Evolutionary conservation across 2,797 vertebrate species (phyloP).

Genomic region (Paramormyrops hopkinsi): DNA sequence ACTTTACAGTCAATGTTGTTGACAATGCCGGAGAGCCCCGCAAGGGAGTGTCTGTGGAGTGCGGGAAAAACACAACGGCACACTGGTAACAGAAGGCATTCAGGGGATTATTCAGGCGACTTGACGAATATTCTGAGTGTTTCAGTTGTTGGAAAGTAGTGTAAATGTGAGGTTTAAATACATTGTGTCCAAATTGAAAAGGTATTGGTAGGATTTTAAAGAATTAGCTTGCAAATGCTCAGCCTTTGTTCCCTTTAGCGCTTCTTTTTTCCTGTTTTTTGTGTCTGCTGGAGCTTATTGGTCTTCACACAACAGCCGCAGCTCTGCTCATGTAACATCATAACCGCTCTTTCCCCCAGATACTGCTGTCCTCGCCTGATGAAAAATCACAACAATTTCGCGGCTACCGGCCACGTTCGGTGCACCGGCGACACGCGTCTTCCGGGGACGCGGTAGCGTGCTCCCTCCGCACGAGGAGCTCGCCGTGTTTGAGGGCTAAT

Average conservation of each 20-base stretch:
- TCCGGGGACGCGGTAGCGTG: not conserved
- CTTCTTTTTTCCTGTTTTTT: not conserved
- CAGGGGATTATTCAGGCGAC: not conserved
- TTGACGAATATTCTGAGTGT: not conserved
- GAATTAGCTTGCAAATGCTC: not conserved
- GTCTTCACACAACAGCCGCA: not conserved
- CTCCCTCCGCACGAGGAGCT: conserved; percentile 20
- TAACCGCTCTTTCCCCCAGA: not conserved
- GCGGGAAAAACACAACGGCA: not conserved
- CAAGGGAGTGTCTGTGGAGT: not conserved
- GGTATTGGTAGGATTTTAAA: not conserved
- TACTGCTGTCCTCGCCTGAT: not conserved
- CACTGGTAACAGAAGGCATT: not conserved
- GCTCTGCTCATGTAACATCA: not conserved
- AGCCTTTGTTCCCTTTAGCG: not conserved
- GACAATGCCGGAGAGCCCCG: conserved; percentile 25
- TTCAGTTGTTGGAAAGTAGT: not conserved
- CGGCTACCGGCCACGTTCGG: not conserved
- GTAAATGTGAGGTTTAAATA: not conserved
- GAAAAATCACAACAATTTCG: not conserved
- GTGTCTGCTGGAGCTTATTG: not conserved
- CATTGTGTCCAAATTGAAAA: not conserved
- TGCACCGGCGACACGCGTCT: not conserved
- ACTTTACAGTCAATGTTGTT: conserved; percentile 29
- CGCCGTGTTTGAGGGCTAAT: conserved; percentile 52